Evolutionary conservation across 2,797 vertebrate species (phyloP).

Genomic region (Hypotaenidia okinawae): DNA sequence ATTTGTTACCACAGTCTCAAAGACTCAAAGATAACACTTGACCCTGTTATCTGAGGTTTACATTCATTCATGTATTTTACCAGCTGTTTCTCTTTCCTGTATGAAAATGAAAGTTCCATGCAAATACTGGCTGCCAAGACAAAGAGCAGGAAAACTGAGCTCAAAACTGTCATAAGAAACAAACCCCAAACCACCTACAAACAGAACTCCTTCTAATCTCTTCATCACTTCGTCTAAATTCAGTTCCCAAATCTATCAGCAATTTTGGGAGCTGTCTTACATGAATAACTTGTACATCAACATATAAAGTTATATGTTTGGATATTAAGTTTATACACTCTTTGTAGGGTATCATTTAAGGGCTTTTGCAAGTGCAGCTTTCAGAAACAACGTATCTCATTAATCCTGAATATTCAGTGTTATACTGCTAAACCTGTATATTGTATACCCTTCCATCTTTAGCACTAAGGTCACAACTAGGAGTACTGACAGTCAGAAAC

Average conservation of each 20-base stretch:
- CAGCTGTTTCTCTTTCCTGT: background rate
- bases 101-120: background rate
- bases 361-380: background rate
- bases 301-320: background rate
- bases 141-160: background rate
- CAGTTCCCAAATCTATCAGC: background rate
- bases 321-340: background rate
- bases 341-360: background rate
- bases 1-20: background rate
- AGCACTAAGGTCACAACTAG: background rate
- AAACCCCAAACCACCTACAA: background rate
- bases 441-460: background rate
- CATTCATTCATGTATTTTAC: background rate
- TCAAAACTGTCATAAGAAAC: background rate
- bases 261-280: background rate
- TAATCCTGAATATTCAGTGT: background rate
- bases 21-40: conserved; percentile 41
- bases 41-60: conserved; percentile 24
- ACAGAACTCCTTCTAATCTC: background rate
- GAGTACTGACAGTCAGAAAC: background rate
- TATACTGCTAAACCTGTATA: background rate
- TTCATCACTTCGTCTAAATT: background rate
- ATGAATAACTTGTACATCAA: background rate
- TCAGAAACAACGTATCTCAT: background rate
- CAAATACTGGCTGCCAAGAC: background rate